Evolutionary conservation across 2,888 invertebrate species (phyloP).

Genomic region (Stenolophus ochropezus): DNA sequence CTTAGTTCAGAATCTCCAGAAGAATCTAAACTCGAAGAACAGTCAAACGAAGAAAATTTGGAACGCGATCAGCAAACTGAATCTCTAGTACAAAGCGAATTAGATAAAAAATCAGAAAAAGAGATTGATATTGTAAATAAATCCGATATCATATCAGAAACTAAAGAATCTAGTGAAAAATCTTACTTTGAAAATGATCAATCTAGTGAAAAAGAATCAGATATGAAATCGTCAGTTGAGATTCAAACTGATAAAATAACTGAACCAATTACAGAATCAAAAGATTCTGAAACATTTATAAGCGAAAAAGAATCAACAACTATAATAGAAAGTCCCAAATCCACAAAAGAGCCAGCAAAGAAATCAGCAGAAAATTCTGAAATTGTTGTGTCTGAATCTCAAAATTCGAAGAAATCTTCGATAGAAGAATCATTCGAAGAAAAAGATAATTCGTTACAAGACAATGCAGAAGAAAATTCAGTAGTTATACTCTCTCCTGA

Average conservation of each 20-base stretch:
- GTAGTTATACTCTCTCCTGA: too few species aligned
- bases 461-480: too few species aligned
- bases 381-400: background rate
- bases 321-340: slow-evolving; percentile 28
- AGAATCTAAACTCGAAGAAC: background rate
- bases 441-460: slow-evolving; percentile 14
- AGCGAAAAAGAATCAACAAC: slow-evolving; percentile 13
- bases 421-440: background rate
- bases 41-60: background rate
- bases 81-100: background rate
- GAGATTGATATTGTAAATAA: too few species aligned
- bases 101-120: background rate
- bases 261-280: slow-evolving; percentile 1
- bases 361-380: slow-evolving; percentile 2
- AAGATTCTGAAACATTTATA: slow-evolving; percentile 2
- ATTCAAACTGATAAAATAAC: slow-evolving; percentile 19
- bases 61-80: slow-evolving; percentile 1
- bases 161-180: background rate
- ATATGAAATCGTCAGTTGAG: slow-evolving; percentile 1
- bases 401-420: background rate
- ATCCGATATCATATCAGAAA: background rate
- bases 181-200: background rate
- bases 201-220: background rate
- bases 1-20: background rate
- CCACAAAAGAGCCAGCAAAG: slow-evolving; percentile 16